Evolutionary conservation across 1,140 invertebrate species (phyloP).

Genomic region (Carposina sasakii): DNA sequence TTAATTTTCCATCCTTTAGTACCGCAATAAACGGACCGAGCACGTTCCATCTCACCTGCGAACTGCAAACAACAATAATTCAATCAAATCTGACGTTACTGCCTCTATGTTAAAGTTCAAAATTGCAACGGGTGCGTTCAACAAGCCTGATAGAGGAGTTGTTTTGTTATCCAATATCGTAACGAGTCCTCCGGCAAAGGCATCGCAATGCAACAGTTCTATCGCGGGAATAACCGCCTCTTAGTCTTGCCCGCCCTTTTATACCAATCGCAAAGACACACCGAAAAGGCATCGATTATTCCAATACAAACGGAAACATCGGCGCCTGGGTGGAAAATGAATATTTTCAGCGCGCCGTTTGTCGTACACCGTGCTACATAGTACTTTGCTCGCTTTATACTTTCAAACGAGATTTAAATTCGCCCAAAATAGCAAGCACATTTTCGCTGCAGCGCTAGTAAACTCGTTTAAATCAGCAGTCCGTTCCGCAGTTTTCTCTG

Average conservation of each 20-base stretch:
- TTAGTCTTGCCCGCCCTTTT: no score
- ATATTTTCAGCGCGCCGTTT: slow-evolving; percentile 32
- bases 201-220: no score
- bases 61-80: no score
- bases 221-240: no score
- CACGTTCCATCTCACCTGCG: no score
- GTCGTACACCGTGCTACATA: not conserved
- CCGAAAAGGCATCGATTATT: slow-evolving; percentile 45
- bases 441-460: slow-evolving; percentile 18
- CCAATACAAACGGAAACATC: slow-evolving; percentile 53
- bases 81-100: slow-evolving; percentile 11
- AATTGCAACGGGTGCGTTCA: slow-evolving; percentile 25
- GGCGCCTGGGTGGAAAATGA: slow-evolving; percentile 47
- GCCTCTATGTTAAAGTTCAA: slow-evolving; percentile 22
- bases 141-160: slow-evolving; percentile 36
- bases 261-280: slow-evolving; percentile 42
- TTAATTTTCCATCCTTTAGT: no score
- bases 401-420: not conserved
- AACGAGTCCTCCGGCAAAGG: no score
- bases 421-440: not conserved
- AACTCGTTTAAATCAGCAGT: slow-evolving; percentile 32
- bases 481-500: slow-evolving; percentile 36
- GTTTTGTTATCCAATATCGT: no score
- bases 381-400: not conserved
- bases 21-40: no score